These are phyloP conservation scores for Sorex fumeus DNA, from an alignment of 2,113 vertebrate genomes.

Conservation along the genomic window DNA sequence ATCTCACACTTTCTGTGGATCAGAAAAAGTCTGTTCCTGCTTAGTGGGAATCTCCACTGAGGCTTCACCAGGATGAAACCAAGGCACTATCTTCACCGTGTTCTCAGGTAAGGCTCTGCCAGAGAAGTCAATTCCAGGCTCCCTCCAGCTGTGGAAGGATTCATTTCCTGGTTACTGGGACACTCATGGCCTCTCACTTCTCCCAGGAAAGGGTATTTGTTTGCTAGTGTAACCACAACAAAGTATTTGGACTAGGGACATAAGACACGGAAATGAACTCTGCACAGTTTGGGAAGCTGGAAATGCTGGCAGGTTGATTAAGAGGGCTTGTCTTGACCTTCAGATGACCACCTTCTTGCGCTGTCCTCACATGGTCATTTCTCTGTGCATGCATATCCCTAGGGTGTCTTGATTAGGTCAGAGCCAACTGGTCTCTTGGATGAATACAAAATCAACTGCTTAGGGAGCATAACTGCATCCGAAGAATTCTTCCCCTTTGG, in stretches of 20 bases:
- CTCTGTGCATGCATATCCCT: background rate
- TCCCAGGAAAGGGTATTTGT: background rate
- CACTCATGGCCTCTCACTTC: background rate
- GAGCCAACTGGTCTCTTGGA: background rate
- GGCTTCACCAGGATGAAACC: background rate
- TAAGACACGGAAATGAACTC: background rate
- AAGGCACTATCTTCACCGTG: background rate
- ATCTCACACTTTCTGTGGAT: background rate
- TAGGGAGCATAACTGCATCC: background rate
- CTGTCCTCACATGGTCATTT: background rate
- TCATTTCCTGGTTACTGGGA: background rate
- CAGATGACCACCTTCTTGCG: background rate
- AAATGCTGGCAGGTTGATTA: background rate
- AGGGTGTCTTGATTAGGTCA: background rate
- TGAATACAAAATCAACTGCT: background rate
- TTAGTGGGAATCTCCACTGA: background rate
- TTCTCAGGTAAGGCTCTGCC: background rate
- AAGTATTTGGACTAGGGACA: background rate
- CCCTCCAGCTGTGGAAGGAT: background rate
- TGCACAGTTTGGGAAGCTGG: background rate
- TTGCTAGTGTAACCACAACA: background rate
- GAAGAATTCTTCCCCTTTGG: background rate
- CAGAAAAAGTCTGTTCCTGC: rapidly evolving
- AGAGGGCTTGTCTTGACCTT: background rate
- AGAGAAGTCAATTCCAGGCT: background rate